These are phyloP conservation scores for Petroica traversi DNA, from an alignment of 2,113 vertebrate species.

Conservation along the genomic window DNA sequence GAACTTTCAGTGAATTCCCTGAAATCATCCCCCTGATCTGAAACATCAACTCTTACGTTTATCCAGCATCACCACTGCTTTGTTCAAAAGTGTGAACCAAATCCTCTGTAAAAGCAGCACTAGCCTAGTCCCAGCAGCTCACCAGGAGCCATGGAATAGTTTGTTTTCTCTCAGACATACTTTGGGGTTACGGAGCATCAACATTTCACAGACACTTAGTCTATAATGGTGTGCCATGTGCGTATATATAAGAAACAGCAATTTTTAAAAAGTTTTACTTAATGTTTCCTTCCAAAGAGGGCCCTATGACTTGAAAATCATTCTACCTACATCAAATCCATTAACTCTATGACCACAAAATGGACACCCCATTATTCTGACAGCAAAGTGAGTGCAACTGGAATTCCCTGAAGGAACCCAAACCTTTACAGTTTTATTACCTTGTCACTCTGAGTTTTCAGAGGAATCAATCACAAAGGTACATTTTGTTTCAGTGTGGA, in stretches of 20 bases:
- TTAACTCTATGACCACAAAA: constrained; percentile 26
- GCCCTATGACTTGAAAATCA: constrained; percentile 43
- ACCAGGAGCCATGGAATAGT: background rate
- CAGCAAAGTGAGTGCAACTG: constrained; percentile 29
- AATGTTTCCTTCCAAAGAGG: background rate
- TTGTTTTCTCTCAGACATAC: background rate
- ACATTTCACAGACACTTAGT: background rate
- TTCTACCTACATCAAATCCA: constrained; percentile 30
- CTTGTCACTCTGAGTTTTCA: constrained; percentile 62
- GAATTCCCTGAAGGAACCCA: constrained; percentile 64
- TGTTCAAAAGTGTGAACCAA: background rate
- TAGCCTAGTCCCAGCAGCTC: background rate
- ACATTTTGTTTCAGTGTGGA: constrained; percentile 3
- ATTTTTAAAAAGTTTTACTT: background rate
- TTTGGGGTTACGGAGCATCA: background rate
- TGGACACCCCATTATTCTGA: constrained; percentile 53
- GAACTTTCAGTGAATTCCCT: background rate
- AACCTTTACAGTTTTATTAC: constrained; percentile 67
- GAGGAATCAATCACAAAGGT: constrained; percentile 71
- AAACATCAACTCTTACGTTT: background rate
- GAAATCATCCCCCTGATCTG: background rate
- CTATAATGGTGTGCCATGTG: background rate
- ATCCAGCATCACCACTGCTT: background rate
- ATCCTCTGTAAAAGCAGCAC: background rate
- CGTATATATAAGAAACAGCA: background rate